These are phyloP conservation scores for Protomyctophum bolini DNA, from an alignment of 2,113 vertebrate genomes.

Conservation along the genomic window DNA sequence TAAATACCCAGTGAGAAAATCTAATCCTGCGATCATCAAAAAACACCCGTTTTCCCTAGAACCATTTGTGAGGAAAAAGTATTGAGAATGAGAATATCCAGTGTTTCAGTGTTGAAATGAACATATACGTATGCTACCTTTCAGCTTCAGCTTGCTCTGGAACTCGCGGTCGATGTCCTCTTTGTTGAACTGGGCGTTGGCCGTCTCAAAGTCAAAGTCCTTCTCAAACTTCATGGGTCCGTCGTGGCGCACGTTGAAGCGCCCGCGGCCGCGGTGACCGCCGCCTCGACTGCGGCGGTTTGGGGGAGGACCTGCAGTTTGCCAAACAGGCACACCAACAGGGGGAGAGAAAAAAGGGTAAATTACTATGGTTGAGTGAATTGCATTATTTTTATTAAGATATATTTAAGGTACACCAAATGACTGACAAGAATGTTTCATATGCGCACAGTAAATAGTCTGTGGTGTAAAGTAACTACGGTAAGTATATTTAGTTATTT, in stretches of 20 bases:
- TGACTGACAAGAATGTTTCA: too few species aligned
- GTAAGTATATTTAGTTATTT: too few species aligned
- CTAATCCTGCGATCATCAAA: too few species aligned
- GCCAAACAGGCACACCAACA: neutral
- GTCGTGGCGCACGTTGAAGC: constrained; percentile 89
- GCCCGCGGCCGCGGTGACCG: constrained; percentile 88
- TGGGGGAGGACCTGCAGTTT: constrained; percentile 70
- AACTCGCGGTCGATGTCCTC: constrained; percentile 96
- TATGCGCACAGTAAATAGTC: too few species aligned
- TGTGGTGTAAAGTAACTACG: too few species aligned
- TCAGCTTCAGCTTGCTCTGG: constrained; percentile 95
- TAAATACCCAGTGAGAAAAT: too few species aligned
- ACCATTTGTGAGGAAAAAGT: too few species aligned
- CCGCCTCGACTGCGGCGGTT: constrained; percentile 85
- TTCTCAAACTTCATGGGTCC: constrained; percentile 98
- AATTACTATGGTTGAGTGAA: neutral
- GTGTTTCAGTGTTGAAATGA: too few species aligned
- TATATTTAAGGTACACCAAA: too few species aligned
- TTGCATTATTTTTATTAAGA: too few species aligned
- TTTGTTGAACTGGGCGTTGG: constrained; percentile 98
- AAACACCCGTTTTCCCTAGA: too few species aligned
- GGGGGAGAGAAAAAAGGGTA: neutral
- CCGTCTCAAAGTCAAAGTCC: constrained; percentile 98
- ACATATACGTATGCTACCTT: constrained; percentile 77
- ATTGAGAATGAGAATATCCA: too few species aligned